These are phyloP conservation scores for Nannoperca australis DNA, from an alignment of 2,797 vertebrate species.

Conservation along the genomic window DNA sequence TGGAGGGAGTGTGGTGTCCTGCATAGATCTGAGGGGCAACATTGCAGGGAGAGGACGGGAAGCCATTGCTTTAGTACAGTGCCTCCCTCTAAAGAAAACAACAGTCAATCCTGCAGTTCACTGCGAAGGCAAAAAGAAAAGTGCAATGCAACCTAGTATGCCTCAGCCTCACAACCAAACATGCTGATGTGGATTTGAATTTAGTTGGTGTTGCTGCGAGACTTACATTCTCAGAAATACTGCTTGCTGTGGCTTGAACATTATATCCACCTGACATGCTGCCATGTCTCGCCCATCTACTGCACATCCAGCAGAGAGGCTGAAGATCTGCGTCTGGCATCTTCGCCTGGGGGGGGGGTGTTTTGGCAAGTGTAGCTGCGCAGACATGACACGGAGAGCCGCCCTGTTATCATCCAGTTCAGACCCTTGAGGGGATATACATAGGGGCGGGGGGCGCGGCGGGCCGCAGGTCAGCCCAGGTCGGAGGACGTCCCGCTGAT, in stretches of 20 bases:
- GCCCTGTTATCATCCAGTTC: not conserved
- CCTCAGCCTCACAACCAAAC: constrained; percentile 34
- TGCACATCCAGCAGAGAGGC: constrained; percentile 1
- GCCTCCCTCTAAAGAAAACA: not conserved
- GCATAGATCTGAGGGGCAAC: constrained; percentile 58
- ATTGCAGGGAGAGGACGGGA: not conserved
- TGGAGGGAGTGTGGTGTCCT: constrained; percentile 25
- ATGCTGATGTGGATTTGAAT: constrained; percentile 22
- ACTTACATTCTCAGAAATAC: constrained; percentile 63
- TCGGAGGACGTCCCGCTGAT: constrained; percentile 93
- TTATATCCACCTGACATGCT: constrained; percentile 1
- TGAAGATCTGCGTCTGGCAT: constrained; percentile 1
- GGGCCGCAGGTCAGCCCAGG: constrained; percentile 78
- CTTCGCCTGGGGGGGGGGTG: not conserved
- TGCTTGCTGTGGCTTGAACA: constrained; percentile 37
- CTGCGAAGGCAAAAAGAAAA: constrained; percentile 33
- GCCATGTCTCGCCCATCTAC: not conserved
- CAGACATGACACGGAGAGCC: not conserved
- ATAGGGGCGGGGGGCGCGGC: too few species aligned
- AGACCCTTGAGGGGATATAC: constrained; percentile 1
- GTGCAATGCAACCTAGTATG: constrained; percentile 46
- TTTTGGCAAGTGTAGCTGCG: constrained; percentile 20
- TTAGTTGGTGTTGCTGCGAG: constrained; percentile 4
- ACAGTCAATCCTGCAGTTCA: constrained; percentile 33
- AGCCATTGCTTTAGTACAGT: not conserved